Base-by-base conservation (phyloP, 2,888 invertebrate species). In the Anthoptus insignis region DNA sequence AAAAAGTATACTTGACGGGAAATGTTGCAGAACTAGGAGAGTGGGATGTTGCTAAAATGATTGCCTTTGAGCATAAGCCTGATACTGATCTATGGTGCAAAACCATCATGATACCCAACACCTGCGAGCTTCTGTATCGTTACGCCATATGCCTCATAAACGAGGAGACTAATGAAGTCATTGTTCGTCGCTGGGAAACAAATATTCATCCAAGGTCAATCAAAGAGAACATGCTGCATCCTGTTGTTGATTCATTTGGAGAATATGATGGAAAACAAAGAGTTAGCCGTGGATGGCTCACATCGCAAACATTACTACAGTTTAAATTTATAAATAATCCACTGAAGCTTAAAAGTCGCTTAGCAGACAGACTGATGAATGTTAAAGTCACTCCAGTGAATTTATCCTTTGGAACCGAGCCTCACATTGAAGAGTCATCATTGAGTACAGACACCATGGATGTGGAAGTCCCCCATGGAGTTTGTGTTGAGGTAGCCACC, bases 251-350 rank as follows among this genome's bases (percentile, higher is more conserved):
- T 70, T 89, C 91, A 54, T 97, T 97, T 90, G 97, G 97, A 52
- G 91, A 94, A 75, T 94, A 95, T 76, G 93, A 94, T 75, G 94
- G 90, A 13, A 86, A 88, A 24, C 86, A 88, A 69, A 94, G 94
- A 72, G 88, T 97, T 13, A 96, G 96, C 78, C 94, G 95, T 72
- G 98, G 98, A 13, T 98, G 98, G 98, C 91, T 98, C 27, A 97
- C 97, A 39, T 94, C 95, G 69, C 97, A 97, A 82, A 96, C 96
- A n/a, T 93, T 97, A 60, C 93, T 98, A 52, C 98, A 98, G 83
- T 94, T 98, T 67, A 97, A 98, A 84, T 94, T 98, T 77, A 95
- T 96, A 76, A 96, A 97, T 78, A 96, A 96, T 77, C 97, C 98
- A 1, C 94, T 98, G 64, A 96, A 95, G 71, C 93, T 98, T 58